phyloP scores from a whole-genome alignment of 2,113 vertebrate genomes.

The Gnathonemus echidnorhynchus region DNA sequence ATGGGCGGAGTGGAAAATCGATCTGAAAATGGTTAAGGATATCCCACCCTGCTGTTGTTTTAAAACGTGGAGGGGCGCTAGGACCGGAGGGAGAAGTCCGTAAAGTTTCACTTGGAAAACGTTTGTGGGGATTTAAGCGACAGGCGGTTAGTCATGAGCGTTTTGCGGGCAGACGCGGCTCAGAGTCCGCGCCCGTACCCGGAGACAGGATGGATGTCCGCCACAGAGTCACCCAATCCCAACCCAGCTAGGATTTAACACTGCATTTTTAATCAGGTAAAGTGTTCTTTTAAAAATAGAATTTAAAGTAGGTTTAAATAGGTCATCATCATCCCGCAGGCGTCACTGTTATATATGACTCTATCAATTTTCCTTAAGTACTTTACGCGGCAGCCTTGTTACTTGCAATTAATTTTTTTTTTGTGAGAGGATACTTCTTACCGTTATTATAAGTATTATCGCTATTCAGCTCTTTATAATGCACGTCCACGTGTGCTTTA shows the following conservation, averaged over 20 bases:
- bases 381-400: background rate
- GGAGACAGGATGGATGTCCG: background rate
- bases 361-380: background rate
- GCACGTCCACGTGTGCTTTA: background rate
- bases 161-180: background rate
- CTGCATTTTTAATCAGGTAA: slow-evolving; percentile 11
- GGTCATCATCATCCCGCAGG: background rate
- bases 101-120: background rate
- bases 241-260: background rate
- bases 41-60: background rate
- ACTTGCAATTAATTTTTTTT: background rate
- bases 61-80: slow-evolving; percentile 35
- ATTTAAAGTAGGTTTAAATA: background rate
- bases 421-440: background rate
- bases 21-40: background rate
- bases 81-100: slow-evolving; percentile 39
- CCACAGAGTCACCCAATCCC: background rate
- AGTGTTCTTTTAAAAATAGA: background rate
- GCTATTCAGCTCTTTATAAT: background rate
- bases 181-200: background rate
- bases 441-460: background rate
- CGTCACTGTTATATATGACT: background rate
- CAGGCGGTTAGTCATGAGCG: background rate
- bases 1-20: background rate
- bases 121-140: background rate